Base-by-base conservation (phyloP, 2,113 vertebrate species). In the Austrofundulus limnaeus region DNA sequence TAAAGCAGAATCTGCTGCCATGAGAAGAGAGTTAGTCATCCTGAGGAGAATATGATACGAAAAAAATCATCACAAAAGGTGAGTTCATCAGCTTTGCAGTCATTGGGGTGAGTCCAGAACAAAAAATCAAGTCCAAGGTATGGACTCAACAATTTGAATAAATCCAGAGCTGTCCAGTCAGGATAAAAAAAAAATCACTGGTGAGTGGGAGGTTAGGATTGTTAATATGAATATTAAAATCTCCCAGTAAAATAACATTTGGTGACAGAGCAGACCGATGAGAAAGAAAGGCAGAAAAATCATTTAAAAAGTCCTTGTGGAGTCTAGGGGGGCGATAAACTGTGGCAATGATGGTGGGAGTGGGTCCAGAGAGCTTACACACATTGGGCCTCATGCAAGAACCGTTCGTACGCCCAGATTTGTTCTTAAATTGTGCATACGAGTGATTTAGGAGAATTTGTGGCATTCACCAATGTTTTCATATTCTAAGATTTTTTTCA, bases 171-270 rank as follows among this genome's bases (percentile, higher is more conserved):
- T 43, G 5, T 43, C 15, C 14, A 43, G 5, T 4, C 15, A 43
- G 5, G 42, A 38, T 38, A 43, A 43, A 43, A 43, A 16, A 17
- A n/a, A n/a, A n/a, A n/a, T 43, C 42, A 15, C 17, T 17, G 3
- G 16, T 17, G 15, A 43, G 42, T 7, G 14, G 15, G 16, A 17
- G 42, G 17, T 43, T 17, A 17, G 2, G 15, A 13, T 34, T n/a
- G 50, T 52, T 25, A 16, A 52, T 52, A 17, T n/a, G 25, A 34
- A 52, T 50, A 17, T 50, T 50, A 24, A 50, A 50, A 25, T 50
- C 48, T 16, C 48, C 48, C 8, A 50, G 2, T 2, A 52, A 0
- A 5, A 52, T 34, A 19, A 52, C 11, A 52, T 34, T 52, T 51
- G 48, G 11, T 17, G 50, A 52, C 8, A 52, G 28, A 28, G 50